Base-by-base conservation (phyloP, 2,888 invertebrate genomes). In the Cephus sareptanus region DNA sequence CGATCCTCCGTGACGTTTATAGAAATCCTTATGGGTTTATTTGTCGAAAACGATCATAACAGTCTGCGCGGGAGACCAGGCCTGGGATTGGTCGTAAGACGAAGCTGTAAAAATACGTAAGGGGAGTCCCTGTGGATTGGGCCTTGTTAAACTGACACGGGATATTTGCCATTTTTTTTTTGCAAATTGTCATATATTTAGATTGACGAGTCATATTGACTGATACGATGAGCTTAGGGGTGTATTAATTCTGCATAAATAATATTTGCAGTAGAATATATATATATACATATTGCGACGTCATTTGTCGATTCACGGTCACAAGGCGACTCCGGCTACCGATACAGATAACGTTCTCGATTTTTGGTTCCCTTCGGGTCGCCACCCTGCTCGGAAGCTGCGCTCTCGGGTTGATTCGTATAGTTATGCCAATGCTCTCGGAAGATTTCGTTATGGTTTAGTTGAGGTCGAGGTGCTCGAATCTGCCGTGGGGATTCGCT, bases 181-280 rank as follows among this genome's bases (percentile, higher is more conserved):
- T 30, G n/a, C 30, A 1, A 31, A 33, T 81, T 78, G 75, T 69
- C 77, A 77, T 56, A 9, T 77, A 77, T 77, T 77, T 77, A 68
- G 69, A 68, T 74, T 56, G 34, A 34, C 75, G 68, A 74, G 23
- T 77, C 74, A 30, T 33, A 11, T 76, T 69, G 31, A 15, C 23
- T 1, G 13, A 40, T 34, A 15, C 31, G 69, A 77, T 68, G 75
- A 35, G 56, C 74, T 40, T 34, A 74, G 23, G 13, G 23, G 15
- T 69, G 40, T 68, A 75, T 77, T 40, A 68, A 74, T 75, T 77
- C 30, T 73, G 11, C 34, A 71, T 74, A 13, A 74, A 23, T 75
- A 37, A 37, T 75, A 56, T 75, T 75, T 70, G 33, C 13, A 34
- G 15, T 31, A n/a, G 4, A 4, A 15, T 40, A 4, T 40, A 15